phyloP scores from a whole-genome alignment of 2,888 invertebrate species.

The Caenorhabditis japonica region DNA sequence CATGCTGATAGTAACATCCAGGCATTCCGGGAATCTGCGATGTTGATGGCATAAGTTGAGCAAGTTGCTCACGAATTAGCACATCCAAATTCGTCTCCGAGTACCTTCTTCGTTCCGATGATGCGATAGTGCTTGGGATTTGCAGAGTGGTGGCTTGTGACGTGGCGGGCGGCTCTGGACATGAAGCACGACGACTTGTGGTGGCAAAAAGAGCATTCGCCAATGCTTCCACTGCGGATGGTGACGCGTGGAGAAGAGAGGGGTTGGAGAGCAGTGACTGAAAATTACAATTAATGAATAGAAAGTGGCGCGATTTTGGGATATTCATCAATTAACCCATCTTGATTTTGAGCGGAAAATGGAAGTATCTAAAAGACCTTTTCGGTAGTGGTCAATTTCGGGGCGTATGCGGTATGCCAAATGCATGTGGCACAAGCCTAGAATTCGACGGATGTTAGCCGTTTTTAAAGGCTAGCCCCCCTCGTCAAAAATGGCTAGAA shows the following conservation, averaged over 20 bases:
- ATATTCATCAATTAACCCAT: too few species aligned
- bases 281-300: neutral
- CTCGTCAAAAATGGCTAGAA: too few species aligned
- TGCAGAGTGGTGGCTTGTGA: conserved; percentile 30
- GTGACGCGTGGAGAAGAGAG: conserved; percentile 24
- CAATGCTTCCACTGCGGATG: conserved; percentile 15
- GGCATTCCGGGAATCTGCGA: conserved; percentile 33
- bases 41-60: conserved; percentile 23
- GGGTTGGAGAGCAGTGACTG: conserved; percentile 28
- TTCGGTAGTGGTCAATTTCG: too few species aligned
- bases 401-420: too few species aligned
- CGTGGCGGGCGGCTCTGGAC: conserved; percentile 32
- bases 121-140: neutral
- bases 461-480: too few species aligned
- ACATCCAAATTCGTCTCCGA: conserved; percentile 33
- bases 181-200: conserved; percentile 32
- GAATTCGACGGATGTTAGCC: too few species aligned
- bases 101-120: conserved; percentile 26
- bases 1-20: conserved; percentile 34
- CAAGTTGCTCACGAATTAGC: conserved; percentile 19
- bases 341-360: too few species aligned
- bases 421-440: too few species aligned
- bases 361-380: too few species aligned
- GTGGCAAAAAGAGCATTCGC: conserved; percentile 37
- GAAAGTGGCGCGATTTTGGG: too few species aligned